Percentiles rank a stretch among this genome's conserved stretches.
phyloP scores from a whole-genome alignment of 92 coral and sea anemone species.

The Epizoanthus fatuus region DNA sequence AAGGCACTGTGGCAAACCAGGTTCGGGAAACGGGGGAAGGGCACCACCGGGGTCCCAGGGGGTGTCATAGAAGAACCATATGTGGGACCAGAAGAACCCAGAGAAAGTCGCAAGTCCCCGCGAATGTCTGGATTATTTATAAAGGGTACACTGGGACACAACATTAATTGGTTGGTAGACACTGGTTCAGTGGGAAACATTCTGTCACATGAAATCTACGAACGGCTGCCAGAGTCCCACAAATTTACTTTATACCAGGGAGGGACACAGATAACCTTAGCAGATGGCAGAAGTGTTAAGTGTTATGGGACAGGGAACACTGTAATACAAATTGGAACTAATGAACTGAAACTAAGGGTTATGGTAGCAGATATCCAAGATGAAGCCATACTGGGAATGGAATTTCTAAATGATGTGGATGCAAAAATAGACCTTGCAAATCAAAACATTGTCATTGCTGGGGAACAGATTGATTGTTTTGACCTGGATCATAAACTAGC shows the following conservation, averaged over 20 bases:
- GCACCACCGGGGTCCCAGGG: constrained; percentile 30
- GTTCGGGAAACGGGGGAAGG: constrained; percentile 38
- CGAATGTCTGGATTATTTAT: constrained; percentile 16
- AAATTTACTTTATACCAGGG: constrained; percentile 39
- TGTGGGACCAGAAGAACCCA: background rate
- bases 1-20: constrained; percentile 2
- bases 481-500: constrained; percentile 53
- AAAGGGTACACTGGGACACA: constrained; percentile 32
- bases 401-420: constrained; percentile 39
- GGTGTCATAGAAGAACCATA: constrained; percentile 27
- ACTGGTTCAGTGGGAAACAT: constrained; percentile 36
- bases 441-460: constrained; percentile 39
- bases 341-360: constrained; percentile 32
- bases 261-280: constrained; percentile 44
- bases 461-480: constrained; percentile 43
- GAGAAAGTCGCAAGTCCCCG: constrained; percentile 6
- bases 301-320: constrained; percentile 9
- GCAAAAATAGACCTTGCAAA: constrained; percentile 55
- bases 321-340: constrained; percentile 41
- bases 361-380: constrained; percentile 59
- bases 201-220: constrained; percentile 25
- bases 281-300: constrained; percentile 36
- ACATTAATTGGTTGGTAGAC: constrained; percentile 50
- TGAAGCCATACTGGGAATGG: constrained; percentile 72
- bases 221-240: constrained; percentile 22